Conservation (phyloP, 1,140 invertebrate species). For the Aphis gossypii region DNA sequence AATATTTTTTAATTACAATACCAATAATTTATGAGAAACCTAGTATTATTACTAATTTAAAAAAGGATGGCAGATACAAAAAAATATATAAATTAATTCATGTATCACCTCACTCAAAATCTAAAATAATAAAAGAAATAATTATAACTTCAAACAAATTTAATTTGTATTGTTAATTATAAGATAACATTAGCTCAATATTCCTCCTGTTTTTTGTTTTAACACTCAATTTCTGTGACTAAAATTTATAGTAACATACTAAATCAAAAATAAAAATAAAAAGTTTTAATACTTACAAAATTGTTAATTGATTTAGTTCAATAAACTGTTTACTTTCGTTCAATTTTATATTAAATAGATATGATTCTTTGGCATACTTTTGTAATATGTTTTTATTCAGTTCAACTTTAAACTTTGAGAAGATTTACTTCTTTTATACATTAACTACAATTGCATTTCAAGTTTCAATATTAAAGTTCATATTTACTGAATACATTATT, state of each 20-base stretch:
- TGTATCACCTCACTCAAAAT: too few relatives aligned
- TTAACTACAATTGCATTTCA: background rate
- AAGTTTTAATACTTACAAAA: background rate
- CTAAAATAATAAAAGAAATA: background rate
- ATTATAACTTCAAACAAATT: background rate
- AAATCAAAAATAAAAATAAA: background rate
- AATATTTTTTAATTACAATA: background rate
- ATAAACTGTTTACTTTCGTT: background rate
- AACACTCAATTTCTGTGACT: too few relatives aligned
- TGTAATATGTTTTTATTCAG: background rate
- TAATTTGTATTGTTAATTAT: background rate
- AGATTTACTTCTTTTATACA: background rate
- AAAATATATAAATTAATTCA: too few relatives aligned
- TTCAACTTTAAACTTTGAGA: background rate
- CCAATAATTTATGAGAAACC: background rate
- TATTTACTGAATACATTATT: background rate
- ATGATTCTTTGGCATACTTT: background rate
- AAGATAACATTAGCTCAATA: background rate
- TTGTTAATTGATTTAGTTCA: background rate
- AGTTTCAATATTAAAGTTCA: slow-evolving; percentile 12
- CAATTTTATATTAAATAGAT: background rate
- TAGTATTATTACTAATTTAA: background rate
- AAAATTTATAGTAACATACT: background rate
- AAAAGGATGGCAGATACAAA: too few relatives aligned
- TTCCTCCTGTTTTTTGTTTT: background rate